Base-by-base conservation (phyloP, 2,888 invertebrate genomes). In the Hydrotaea cyrtoneurina region DNA sequence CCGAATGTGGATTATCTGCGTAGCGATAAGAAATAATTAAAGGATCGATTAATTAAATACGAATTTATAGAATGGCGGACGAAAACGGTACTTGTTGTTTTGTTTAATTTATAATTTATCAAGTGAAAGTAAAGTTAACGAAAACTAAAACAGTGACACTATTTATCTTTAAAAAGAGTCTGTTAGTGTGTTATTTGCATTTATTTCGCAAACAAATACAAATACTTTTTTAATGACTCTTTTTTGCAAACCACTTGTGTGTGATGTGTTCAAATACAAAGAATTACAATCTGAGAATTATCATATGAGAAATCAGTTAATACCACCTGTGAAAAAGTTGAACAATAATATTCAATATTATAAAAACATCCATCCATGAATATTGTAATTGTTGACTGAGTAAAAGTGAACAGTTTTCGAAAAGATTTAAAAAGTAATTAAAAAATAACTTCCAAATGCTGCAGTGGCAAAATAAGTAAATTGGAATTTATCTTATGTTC, bases 31-130 rank as follows among this genome's bases (percentile, higher is more conserved):
- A 62, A 64, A 69, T 23, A 36, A 43, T 53, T 81, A 13, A 31
- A 55, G 5, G 17, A 31, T 31, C 2, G 31, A 39, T 39, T 57
- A n/a, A 53, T 13, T 46, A 17, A 19, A 11, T 43, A 17, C 21
- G 64, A 85, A 23, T 31, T 31, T 2, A 31, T 31, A 31, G 2
- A 17, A 88, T 88, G 88, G 81, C 84, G 73, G 86, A 87, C 50
- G 86, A 85, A 78, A 86, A 87, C 82, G 88, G 88, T 87, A 88
- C 62, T 78, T 36, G 21, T 50, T 64, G 3, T 62, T 75, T 8
- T 10, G 4, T 53, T 17, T 36, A 62, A n/a, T 39, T 39, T 66
- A 39, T 39, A 11, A 8, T 39, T 36, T 36, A 36, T 36, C 8
- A 5, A 36, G 3, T 31, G 39, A 39, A 39, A 39, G 1, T 8